phyloP scores from a whole-genome alignment of 2,113 vertebrate species.

The Corvus moneduloides region DNA sequence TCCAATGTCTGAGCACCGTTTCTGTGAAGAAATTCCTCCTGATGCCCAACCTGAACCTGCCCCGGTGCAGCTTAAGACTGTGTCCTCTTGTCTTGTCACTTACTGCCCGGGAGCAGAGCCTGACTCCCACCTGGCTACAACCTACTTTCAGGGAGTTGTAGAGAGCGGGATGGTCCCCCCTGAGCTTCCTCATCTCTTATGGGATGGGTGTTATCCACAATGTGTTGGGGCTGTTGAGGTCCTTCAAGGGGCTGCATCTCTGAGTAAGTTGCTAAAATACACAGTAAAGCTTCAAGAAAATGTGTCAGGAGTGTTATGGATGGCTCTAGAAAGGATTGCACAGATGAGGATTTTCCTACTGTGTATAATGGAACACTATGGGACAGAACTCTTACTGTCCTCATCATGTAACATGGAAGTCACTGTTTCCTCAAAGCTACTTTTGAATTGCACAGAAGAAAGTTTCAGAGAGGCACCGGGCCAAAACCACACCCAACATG shows the following conservation, averaged over 20 bases:
- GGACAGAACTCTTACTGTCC: neutral
- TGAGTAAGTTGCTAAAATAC: neutral
- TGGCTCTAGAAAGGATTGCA: neutral
- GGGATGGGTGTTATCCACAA: rapidly evolving
- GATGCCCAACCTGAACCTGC: neutral
- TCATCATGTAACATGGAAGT: rapidly evolving
- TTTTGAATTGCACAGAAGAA: neutral
- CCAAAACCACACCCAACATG: rapidly evolving
- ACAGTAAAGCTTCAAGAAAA: neutral
- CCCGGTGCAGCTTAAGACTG: neutral
- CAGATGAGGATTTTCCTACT: neutral
- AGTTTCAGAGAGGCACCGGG: neutral
- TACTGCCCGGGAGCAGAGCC: neutral
- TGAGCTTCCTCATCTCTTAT: neutral
- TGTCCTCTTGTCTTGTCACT: neutral
- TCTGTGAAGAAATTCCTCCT: neutral
- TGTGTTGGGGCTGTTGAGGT: rapidly evolving
- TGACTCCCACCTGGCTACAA: rapidly evolving
- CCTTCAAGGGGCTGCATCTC: rapidly evolving
- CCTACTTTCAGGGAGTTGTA: neutral
- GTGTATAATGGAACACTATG: rapidly evolving
- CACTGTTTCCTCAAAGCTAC: neutral
- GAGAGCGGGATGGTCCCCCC: rapidly evolving
- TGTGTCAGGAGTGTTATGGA: rapidly evolving
- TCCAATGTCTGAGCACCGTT: neutral